These are phyloP conservation scores for Morbakka virulenta DNA, from an alignment of 30 jellyfish, hydroid and myxozoan genomes.

Conservation along the genomic window DNA sequence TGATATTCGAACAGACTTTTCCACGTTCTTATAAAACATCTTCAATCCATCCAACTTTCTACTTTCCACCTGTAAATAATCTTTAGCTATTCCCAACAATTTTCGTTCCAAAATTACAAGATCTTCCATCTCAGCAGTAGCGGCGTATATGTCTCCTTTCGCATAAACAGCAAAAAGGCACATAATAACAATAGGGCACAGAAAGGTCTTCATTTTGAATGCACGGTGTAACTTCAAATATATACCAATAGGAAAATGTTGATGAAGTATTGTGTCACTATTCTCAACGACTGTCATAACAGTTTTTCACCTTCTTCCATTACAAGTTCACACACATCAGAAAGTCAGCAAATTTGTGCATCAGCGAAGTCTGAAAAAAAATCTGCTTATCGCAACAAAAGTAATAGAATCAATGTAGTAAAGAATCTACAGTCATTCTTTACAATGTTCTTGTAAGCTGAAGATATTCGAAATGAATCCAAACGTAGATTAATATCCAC, in stretches of 20 bases:
- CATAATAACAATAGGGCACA: neutral
- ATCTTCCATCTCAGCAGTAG: constrained; percentile 76
- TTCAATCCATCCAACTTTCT: constrained; percentile 61
- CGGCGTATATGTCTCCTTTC: constrained; percentile 66
- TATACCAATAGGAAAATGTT: no score
- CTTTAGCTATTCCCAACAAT: constrained; percentile 64
- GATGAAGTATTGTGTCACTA: no score
- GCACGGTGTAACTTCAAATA: no score
- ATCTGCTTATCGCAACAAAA: no score
- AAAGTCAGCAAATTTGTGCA: neutral
- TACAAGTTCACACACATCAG: neutral
- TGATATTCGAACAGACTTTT: constrained; percentile 70
- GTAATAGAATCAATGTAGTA: no score
- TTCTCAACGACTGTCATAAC: neutral
- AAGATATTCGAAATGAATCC: neutral
- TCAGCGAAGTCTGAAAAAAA: neutral
- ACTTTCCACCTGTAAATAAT: constrained; percentile 50
- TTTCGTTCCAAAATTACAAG: constrained; percentile 65
- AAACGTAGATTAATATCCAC: neutral
- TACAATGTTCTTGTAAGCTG: no score
- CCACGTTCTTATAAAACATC: constrained; percentile 81
- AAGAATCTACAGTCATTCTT: no score
- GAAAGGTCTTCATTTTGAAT: neutral
- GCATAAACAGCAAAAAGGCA: neutral
- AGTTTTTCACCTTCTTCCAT: neutral